Evolutionary conservation across 2,797 vertebrate genomes (phyloP).

Genomic region (Halcyon smyrnensis): DNA sequence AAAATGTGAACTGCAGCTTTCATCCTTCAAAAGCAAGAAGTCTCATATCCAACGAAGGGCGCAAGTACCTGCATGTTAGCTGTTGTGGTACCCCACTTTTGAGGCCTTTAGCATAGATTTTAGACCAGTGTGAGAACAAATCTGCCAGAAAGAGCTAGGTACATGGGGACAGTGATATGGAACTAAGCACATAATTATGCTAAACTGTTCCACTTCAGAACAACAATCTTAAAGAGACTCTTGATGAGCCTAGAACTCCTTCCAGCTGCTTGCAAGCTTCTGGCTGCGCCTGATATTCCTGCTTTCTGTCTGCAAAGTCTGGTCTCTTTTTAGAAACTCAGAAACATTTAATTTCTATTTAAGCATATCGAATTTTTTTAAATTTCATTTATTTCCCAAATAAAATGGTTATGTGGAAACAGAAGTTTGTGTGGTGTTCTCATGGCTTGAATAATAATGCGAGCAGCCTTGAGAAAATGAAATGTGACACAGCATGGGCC

Average conservation of each 20-base stretch:
- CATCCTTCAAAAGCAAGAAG: neutral
- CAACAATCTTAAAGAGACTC: neutral
- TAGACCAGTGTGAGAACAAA: neutral
- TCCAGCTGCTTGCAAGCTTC: neutral
- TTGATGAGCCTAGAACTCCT: neutral
- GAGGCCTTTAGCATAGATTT: neutral
- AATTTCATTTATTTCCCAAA: constrained; percentile 1
- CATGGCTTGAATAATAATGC: neutral
- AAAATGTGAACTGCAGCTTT: neutral
- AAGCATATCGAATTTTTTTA: neutral
- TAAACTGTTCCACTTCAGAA: neutral
- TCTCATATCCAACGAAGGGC: neutral
- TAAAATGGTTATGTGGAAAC: neutral
- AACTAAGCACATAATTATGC: neutral
- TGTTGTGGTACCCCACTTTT: neutral
- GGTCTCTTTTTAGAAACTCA: neutral
- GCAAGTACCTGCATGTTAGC: neutral
- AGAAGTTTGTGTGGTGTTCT: neutral
- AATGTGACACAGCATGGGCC: neutral
- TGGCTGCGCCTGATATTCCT: neutral
- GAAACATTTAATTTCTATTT: neutral
- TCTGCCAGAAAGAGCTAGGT: neutral
- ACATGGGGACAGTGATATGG: neutral
- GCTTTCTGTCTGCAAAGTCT: neutral
- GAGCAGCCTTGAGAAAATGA: neutral